Base-by-base conservation (phyloP, 2,113 vertebrate species). In the Melanerpes formicivorus region DNA sequence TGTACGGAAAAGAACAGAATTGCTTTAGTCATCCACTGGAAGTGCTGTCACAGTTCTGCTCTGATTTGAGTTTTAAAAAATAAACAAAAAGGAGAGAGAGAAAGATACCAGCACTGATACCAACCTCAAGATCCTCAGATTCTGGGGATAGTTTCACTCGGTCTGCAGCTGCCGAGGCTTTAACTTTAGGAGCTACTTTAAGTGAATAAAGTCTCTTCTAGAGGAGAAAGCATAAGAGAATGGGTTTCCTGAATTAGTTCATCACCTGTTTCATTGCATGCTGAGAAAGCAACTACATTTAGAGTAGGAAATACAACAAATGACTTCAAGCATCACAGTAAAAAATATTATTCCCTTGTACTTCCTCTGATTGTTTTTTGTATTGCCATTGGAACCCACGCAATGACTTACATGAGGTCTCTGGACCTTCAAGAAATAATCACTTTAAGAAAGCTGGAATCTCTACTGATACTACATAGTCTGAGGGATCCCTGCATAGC, bases 121-220 rank as follows among this genome's bases (percentile, higher is more conserved):
- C 97, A 78, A 99, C 99, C 98, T 99, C 98, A 62, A 98, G 97
- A 73, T 99, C 98, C 95, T 99, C 98, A 13, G 98, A 98, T 16
- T 96, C 97, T 56, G 97, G 97, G 87, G 96, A 97, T 62, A 98
- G 97, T 89, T 96, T 98, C 30, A 97, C 84, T 19, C 84, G 92
- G 80, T 97, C 96, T 22, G 96, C 96, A n/a, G 97, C 62, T 63
- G 95, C 84, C 22, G 97, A 75, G 21, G 83, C 12, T 81, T 98
- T 95, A 88, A 95, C 90, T 97, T 98, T 99, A 94, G 97, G 97
- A 62, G 98, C 98, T 96, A 98, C 98, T 97, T 98, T 98, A 55
- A 99, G 98, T 18, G 98, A 99, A 65, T 99, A 99, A 97, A 99
- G 97, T 91, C 98, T 98, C 52, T 95, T 98, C 99, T 99, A 97